Evolutionary conservation across 1,140 invertebrate species (phyloP), one percentile per base, ranked within the genome.

Genomic region (Latrodectus geometricus): DNA sequence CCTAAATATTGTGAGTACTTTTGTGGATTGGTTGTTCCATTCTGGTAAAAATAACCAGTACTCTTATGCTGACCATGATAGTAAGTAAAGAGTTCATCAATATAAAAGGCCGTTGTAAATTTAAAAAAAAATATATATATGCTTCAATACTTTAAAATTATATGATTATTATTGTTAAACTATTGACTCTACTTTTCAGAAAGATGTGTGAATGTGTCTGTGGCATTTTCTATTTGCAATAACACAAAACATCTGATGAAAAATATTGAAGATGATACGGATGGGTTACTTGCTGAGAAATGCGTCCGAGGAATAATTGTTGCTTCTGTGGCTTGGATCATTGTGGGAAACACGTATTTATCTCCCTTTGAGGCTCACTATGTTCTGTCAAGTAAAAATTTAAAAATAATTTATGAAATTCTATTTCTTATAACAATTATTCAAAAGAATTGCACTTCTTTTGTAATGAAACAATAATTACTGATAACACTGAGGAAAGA

Each of bases 201-300:
- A 56, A 86, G 52, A 61, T 86, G 83, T 23, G 23, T 86, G 9
- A 52, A 65, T 8, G 75, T 86, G 12, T 52, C 65, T 14, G 14
- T 86, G 14, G 21, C 65, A 8, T 86, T 86, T 61, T 86, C 83
- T 0, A 23, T 86, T 11, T 86, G 83, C 20, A 78, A 78, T 15
- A 86, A 86, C 21, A 86, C 48, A 0, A 48, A 35, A 15, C 74
- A 66, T 15, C 83, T 86, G 17, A 54, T 78, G 49, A 86, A 78
- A 17, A 86, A 86, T 23, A 72, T 86, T 7, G 75, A 86, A 72
- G 83, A 86, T 7, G 83, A 86, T 15, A 72, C 49, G 0, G 83
- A 86, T 35, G 66, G 75, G 3, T 14, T 61, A 14, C 15, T 86
- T 61, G n/a, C 75, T 8, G 83, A 74, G 15, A 56, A 77, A n/a